Evolutionary conservation across 2,888 invertebrate species (phyloP).

Genomic region (Apamea epomidion): DNA sequence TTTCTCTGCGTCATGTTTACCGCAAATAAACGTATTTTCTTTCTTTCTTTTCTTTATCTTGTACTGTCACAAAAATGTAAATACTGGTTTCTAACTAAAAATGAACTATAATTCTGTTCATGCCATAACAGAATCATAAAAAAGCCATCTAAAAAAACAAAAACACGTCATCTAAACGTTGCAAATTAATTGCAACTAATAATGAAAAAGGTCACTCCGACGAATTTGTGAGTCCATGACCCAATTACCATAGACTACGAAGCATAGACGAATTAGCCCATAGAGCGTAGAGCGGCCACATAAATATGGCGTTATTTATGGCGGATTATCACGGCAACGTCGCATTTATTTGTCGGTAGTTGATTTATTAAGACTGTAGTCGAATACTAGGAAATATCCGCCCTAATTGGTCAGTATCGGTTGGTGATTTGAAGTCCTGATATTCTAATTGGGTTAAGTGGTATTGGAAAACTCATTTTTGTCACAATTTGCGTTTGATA

Average conservation of each 20-base stretch:
- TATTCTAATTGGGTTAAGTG: conserved; percentile 7
- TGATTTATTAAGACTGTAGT: conserved; percentile 39
- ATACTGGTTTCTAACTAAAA: too few relatives aligned
- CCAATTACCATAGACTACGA: conserved; percentile 56
- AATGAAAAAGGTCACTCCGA: conserved; percentile 64
- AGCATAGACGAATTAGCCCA: conserved; percentile 46
- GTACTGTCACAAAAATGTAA: too few relatives aligned
- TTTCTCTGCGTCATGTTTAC: too few relatives aligned
- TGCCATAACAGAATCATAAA: not conserved
- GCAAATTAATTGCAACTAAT: conserved; percentile 64
- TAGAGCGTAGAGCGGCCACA: conserved; percentile 28
- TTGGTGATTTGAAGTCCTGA: not conserved
- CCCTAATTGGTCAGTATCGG: not conserved
- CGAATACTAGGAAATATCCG: conserved; percentile 9
- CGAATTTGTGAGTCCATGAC: conserved; percentile 66
- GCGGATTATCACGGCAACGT: conserved; percentile 50
- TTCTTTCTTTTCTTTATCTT: too few relatives aligned
- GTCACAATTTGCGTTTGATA: not conserved
- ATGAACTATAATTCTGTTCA: too few relatives aligned
- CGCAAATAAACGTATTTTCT: too few relatives aligned
- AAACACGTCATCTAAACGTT: conserved; percentile 27
- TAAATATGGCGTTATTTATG: conserved; percentile 51
- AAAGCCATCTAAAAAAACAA: not conserved
- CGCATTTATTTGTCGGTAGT: conserved; percentile 31
- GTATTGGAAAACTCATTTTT: not conserved